Percentiles rank a stretch among this genome's conserved stretches.
Evolutionary conservation across 2,888 invertebrate species (phyloP).

Genomic region (Lydus trimaculatus): DNA sequence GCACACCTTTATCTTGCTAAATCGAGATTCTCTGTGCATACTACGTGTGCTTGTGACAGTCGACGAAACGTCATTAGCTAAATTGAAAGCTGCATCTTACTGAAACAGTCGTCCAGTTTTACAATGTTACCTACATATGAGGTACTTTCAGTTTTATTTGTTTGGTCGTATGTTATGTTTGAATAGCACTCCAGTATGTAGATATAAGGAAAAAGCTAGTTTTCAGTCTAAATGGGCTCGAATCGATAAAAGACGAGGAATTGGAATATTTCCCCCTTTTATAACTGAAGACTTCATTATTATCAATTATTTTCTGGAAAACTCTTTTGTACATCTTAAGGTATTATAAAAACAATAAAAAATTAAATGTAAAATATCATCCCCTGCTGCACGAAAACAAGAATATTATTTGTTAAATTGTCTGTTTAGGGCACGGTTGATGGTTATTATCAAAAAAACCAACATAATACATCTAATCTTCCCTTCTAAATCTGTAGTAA

Average conservation of each 20-base stretch:
- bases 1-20: constrained; percentile 55
- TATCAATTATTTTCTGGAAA: constrained; percentile 27
- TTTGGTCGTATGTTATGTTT: constrained; percentile 54
- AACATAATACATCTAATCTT: not conserved
- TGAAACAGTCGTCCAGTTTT: constrained; percentile 50
- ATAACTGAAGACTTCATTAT: constrained; percentile 33
- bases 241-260: constrained; percentile 58
- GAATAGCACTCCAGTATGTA: constrained; percentile 62
- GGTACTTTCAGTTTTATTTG: constrained; percentile 34
- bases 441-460: constrained; percentile 5
- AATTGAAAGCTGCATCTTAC: constrained; percentile 63
- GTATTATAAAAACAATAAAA: not conserved
- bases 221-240: constrained; percentile 58
- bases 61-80: constrained; percentile 62
- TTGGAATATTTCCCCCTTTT: constrained; percentile 49
- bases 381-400: not conserved
- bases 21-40: constrained; percentile 56
- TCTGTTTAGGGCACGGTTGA: not conserved
- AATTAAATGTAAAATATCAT: not conserved
- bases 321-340: not conserved
- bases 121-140: constrained; percentile 37
- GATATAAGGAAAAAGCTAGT: constrained; percentile 57
- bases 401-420: not conserved
- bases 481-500: not conserved
- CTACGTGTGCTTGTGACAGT: constrained; percentile 61